Evolutionary conservation across 2,797 vertebrate genomes (phyloP), one percentile per base, ranked within the genome.

Genomic region (Rachycentron canadum): DNA sequence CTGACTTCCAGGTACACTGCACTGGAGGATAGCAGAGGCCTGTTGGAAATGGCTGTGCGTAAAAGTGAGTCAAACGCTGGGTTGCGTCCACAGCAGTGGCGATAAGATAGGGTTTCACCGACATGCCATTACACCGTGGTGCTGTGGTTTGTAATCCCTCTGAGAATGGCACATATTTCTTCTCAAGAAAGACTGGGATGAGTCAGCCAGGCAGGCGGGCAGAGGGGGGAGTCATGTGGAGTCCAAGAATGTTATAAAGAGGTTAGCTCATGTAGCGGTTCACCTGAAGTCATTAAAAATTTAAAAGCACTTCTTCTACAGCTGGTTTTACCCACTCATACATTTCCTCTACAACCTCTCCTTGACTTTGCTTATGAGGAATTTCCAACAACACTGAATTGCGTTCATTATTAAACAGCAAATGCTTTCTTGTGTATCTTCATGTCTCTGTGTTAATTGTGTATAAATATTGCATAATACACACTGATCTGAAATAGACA

Each of bases 91-190:
- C 56, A 69, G 83, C 36, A 45, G 68, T 12, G 41, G 55, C 17
- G 57, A 69, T 79, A 45, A 71, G 73, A 86, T 90, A 86, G 82
- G 62, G 81, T 90, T 92, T 88, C 89, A 86, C 79, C 78, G 56
- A 69, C 86, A 70, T 88, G 85, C 81, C 87, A 59, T 71, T 63
- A 67, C 76, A 73, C 65, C 77, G 74, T 82, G 81, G 80, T 65
- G 70, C 85, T 69, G 79, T 63, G 64, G 75, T 65, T 78, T 64
- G 72, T 86, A 86, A 91, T 90, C 87, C 80, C 77, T 81, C 64
- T 26, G 61, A 86, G 80, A 83, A 84, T 83, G 85, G 83, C 69
- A 86, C 81, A 86, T 89, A 85, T 86, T 88, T 86, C 32, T 86
- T 71, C 84, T 87, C 59, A 61, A 88, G 82, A 81, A 89, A 85